Conservation (phyloP, 2,888 invertebrate species). For the Andrena praecox region DNA sequence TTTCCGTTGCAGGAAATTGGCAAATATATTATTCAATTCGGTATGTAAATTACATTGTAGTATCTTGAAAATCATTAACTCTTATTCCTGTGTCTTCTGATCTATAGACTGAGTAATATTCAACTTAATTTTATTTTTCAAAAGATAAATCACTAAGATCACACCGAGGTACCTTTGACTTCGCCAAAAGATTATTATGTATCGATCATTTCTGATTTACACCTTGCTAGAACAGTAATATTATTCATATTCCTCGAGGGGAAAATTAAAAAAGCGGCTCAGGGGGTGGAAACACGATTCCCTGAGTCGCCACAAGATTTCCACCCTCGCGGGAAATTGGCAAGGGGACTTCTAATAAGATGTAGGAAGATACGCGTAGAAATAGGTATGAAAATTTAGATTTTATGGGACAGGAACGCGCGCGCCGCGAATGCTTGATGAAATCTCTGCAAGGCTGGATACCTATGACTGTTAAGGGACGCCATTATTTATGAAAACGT, state of each 20-base stretch:
- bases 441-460: constrained; percentile 25
- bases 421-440: constrained; percentile 33
- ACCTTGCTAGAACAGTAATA: neutral
- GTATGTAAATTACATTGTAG: neutral
- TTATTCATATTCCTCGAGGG: neutral
- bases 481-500: constrained; percentile 30
- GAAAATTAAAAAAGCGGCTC: constrained; percentile 44
- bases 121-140: neutral
- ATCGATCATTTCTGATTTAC: neutral
- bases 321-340: constrained; percentile 16
- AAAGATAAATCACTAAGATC: neutral
- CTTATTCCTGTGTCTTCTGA: too few relatives aligned
- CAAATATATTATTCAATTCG: neutral
- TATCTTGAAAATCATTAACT: too few relatives aligned
- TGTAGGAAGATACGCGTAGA: constrained; percentile 36
- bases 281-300: constrained; percentile 11
- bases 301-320: constrained; percentile 28
- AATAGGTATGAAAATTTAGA: constrained; percentile 46
- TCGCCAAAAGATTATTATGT: too few relatives aligned
- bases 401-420: constrained; percentile 27
- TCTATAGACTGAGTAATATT: too few relatives aligned
- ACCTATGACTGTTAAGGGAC: neutral
- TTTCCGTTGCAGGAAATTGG: neutral
- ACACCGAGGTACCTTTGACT: neutral
- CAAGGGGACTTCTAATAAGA: constrained; percentile 48